Evolutionary conservation across 2,113 vertebrate genomes (phyloP).

Genomic region (Myotis brandtii): DNA sequence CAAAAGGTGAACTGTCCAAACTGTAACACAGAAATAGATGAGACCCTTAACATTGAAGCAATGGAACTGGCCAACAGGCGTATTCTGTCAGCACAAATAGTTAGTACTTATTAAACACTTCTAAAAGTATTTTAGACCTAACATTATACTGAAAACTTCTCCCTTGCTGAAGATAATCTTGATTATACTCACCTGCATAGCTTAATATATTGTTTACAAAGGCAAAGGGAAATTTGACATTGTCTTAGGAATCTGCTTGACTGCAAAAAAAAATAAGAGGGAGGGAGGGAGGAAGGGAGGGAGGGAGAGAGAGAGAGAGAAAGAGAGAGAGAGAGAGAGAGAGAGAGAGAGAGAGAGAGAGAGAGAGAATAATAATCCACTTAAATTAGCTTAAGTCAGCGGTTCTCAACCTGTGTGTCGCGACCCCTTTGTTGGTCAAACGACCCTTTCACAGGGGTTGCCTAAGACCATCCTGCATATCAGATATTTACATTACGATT

Average conservation of each 20-base stretch:
- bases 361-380: not conserved
- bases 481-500: too few relatives aligned
- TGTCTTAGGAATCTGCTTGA: slow-evolving; percentile 3
- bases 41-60: slow-evolving; percentile 60
- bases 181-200: not conserved
- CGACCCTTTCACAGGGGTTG: too few relatives aligned
- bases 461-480: too few relatives aligned
- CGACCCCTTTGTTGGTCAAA: too few relatives aligned
- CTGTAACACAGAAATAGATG: slow-evolving; percentile 74
- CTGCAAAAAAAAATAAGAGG: not conserved
- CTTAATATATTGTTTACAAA: not conserved
- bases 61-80: slow-evolving; percentile 69
- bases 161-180: not conserved
- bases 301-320: too few relatives aligned
- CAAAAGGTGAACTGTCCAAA: slow-evolving; percentile 65
- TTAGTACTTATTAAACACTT: not conserved
- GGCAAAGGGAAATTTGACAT: not conserved
- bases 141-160: not conserved
- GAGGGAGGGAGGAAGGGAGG: too few relatives aligned
- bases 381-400: not conserved
- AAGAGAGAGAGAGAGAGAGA: too few relatives aligned
- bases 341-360: too few relatives aligned
- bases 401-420: too few relatives aligned
- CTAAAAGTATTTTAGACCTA: not conserved
- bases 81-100: slow-evolving; percentile 74